Evolutionary conservation across 92 coral and sea anemone genomes (phyloP), one percentile per base, ranked within the genome.

Genomic region (Umimayanthus chanpuru): DNA sequence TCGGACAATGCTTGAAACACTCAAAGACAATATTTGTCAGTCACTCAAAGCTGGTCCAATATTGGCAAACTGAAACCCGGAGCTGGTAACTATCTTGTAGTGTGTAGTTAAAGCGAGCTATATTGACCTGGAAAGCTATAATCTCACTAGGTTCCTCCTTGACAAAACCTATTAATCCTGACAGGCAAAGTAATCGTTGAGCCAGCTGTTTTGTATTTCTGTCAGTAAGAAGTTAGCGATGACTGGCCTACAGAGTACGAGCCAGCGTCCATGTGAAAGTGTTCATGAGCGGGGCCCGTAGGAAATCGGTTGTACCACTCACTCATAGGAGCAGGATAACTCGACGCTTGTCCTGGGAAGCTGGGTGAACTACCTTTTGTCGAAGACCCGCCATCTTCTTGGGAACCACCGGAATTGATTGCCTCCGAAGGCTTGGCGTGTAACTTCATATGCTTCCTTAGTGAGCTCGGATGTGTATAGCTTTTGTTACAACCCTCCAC

Each of bases 401-500:
- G 94, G 53, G 94, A 92, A 71, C 96, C 92, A 82, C 90, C 80
- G 38, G 94, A 87, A 68, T 94, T 94, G 61, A 92, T 89, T 5
- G 98, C 93, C 25, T 97, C 99, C 30, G 98, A 89, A 21, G 99
- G 98, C 89, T 97, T 97, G 55, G 96, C 91, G 79, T 97, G 99
- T 28, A 97, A 92, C 90, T 97, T 97, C 99, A 97, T 97, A 88
- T 97, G 99, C 76, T 97, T 97, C 82, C 99, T 82, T 77, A 97
- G 91, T 53, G 99, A 97, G 82, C 98, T 95, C 23, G 99, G 99
- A 77, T 97, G 99, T 14, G 99, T 97, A 79, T 97, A 97, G 77
- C 99, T 97, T 88, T 97, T 97, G 89, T 95, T 97, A 80, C 99
- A 97, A 58, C 99, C 99, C 21, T 97, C 99, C 0, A 97, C 94